phyloP scores from a whole-genome alignment of 2,888 invertebrate species.

The Aradus depressus region DNA sequence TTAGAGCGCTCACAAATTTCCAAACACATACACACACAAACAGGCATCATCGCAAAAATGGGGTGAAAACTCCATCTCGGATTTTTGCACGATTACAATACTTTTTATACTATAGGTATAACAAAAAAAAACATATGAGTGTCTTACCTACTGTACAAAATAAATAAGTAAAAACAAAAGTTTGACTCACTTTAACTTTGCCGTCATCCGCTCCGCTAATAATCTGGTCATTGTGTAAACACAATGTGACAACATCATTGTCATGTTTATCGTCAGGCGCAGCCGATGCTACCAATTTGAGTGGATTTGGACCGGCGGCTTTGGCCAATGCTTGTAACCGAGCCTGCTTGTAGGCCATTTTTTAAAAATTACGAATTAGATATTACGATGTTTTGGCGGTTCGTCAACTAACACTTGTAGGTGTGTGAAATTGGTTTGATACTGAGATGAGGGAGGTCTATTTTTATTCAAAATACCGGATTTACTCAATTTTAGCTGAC shows the following conservation, averaged over 20 bases:
- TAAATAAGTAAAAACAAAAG: no score
- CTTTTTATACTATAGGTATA: no score
- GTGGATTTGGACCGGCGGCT: conserved; percentile 18
- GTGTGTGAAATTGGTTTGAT: conserved; percentile 12
- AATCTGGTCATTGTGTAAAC: conserved; percentile 39
- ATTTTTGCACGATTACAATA: no score
- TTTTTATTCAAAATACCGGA: conserved; percentile 27
- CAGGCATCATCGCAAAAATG: no score
- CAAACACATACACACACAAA: no score
- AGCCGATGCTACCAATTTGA: conserved; percentile 33
- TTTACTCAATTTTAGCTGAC: conserved; percentile 26
- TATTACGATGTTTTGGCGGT: background rate
- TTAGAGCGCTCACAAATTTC: no score
- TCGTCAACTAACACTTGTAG: conserved; percentile 4
- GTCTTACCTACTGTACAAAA: no score
- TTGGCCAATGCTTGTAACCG: background rate
- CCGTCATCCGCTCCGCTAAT: conserved; percentile 43
- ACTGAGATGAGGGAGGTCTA: conserved; percentile 16
- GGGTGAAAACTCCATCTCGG: no score
- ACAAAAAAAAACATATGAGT: no score
- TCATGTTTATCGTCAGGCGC: conserved; percentile 38
- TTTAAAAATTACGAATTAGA: background rate
- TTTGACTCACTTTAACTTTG: conserved; percentile 39
- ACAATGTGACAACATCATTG: conserved; percentile 38
- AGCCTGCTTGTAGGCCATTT: background rate